Percentiles rank a stretch among this genome's conserved stretches.
phyloP scores from a whole-genome alignment of 2,888 invertebrate species.

The Chrysomela aeneicollis region DNA sequence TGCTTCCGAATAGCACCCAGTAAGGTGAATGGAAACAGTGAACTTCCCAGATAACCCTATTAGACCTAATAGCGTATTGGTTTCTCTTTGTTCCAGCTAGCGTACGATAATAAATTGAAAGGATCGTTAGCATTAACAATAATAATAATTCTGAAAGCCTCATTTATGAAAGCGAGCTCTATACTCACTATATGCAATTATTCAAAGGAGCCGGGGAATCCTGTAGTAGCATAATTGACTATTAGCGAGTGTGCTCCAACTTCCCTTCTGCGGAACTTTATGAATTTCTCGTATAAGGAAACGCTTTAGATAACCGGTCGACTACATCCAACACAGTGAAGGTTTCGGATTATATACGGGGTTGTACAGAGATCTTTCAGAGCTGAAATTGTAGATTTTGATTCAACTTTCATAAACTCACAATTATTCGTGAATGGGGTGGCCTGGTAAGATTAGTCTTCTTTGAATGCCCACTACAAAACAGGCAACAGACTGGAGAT shows the following conservation, averaged over 20 bases:
- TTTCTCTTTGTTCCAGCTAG: background rate
- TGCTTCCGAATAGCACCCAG: no score
- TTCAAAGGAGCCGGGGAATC: conserved; percentile 38
- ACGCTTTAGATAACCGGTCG: conserved; percentile 29
- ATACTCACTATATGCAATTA: conserved; percentile 36
- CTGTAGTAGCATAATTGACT: conserved; percentile 43
- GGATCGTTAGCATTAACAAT: background rate
- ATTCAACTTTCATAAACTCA: no score
- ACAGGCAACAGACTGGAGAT: no score
- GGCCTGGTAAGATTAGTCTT: no score
- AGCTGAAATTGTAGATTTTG: no score
- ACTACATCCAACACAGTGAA: background rate
- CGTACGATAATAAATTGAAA: background rate
- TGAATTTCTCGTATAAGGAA: conserved; percentile 36
- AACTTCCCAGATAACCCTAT: background rate
- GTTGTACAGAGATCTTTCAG: background rate
- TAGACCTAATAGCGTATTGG: background rate
- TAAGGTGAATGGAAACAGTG: no score
- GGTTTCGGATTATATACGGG: background rate
- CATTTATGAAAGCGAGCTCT: conserved; percentile 11
- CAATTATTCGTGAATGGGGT: no score
- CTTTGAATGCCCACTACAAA: no score
- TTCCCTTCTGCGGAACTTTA: conserved; percentile 41
- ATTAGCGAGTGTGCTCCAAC: conserved; percentile 41
- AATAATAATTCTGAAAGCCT: conserved; percentile 8